Conservation (phyloP, 2,888 invertebrate species). For the Lasioglossum pauxillum region DNA sequence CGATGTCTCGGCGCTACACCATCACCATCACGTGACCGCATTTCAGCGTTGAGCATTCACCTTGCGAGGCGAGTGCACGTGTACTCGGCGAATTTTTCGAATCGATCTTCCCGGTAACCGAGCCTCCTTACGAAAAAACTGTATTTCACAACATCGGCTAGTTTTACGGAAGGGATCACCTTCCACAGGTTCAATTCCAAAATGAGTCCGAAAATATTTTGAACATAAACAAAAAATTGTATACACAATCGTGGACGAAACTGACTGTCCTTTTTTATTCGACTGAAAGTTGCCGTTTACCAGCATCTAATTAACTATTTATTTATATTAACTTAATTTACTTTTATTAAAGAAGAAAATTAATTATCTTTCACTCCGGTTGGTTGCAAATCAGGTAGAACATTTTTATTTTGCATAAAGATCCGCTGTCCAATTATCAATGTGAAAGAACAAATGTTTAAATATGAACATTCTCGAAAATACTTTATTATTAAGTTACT, state of each 20-base stretch:
- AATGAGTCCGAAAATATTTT: neutral
- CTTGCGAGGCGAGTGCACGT: slow-evolving; percentile 6
- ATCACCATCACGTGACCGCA: slow-evolving; percentile 5
- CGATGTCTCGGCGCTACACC: slow-evolving; percentile 9
- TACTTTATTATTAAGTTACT: neutral
- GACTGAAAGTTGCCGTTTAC: neutral
- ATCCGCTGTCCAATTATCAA: no score
- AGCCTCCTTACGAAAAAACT: neutral
- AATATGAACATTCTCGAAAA: neutral
- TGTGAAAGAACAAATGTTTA: no score
- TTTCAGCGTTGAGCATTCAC: slow-evolving; percentile 5
- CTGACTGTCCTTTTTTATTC: neutral
- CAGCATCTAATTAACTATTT: neutral
- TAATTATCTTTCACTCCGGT: no score
- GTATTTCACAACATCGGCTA: neutral
- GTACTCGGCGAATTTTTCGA: slow-evolving; percentile 1
- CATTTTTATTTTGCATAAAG: no score
- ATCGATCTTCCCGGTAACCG: neutral
- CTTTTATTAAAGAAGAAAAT: no score
- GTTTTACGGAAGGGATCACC: neutral
- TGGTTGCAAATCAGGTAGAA: no score
- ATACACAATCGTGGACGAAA: neutral
- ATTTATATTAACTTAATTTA: no score
- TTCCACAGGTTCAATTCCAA: no score
- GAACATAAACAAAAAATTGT: neutral